Percentiles rank a stretch among this genome's conserved stretches.
Conservation (phyloP, 2,113 vertebrate species). For the Thunnus thynnus region DNA sequence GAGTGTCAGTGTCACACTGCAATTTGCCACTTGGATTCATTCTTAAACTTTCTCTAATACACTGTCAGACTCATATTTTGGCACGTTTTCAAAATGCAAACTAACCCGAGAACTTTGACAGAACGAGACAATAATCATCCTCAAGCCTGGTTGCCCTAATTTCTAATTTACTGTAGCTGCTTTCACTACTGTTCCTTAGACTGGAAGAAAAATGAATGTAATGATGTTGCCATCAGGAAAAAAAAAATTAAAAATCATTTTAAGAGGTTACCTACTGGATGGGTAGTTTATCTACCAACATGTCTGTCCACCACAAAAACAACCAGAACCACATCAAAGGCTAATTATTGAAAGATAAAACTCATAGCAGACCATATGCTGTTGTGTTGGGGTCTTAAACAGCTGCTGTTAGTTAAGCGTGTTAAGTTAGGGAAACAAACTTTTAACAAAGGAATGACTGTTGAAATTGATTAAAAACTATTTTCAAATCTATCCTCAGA, state of each 20-base stretch:
- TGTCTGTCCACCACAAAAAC: background rate
- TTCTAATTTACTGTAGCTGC: constrained; percentile 17
- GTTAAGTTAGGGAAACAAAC: background rate
- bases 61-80: constrained; percentile 8
- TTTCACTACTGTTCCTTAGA: background rate
- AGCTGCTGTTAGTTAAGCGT: background rate
- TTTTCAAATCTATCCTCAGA: background rate
- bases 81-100: constrained; percentile 21
- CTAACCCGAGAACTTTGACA: background rate
- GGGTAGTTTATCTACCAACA: background rate
- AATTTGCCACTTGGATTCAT: background rate
- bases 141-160: constrained; percentile 18
- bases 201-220: background rate
- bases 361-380: no score
- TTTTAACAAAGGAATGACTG: background rate
- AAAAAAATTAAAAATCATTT: background rate
- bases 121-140: constrained; percentile 14
- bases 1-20: background rate
- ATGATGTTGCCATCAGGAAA: background rate
- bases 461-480: background rate
- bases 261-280: background rate
- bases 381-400: background rate
- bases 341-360: background rate
- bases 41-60: background rate
- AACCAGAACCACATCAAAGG: background rate